phyloP scores from a whole-genome alignment of 64 coral and sea anemone species.

The Montipora sp. region DNA sequence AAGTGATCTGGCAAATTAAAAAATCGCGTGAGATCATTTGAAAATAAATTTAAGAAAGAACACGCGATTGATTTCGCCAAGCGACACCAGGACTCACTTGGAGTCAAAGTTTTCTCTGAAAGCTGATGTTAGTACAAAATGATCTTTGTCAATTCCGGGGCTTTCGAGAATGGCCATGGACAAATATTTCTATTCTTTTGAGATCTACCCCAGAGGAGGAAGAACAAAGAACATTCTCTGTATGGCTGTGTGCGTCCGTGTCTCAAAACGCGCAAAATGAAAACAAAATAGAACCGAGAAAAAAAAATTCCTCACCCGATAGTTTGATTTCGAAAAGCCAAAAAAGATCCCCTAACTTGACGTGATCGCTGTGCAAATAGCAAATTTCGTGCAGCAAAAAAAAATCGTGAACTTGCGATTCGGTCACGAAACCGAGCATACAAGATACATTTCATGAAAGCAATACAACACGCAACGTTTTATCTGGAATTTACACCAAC shows the following conservation, averaged over 20 bases:
- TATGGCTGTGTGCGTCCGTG: background rate
- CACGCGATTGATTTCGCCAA: constrained; percentile 24
- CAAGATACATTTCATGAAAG: background rate
- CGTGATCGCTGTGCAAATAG: background rate
- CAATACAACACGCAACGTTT: background rate
- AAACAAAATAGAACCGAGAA: background rate
- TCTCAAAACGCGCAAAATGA: constrained; percentile 3
- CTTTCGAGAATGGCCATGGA: background rate
- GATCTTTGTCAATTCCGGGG: background rate
- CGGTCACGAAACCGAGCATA: constrained; percentile 14
- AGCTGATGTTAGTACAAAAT: background rate
- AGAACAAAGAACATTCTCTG: constrained; percentile 33
- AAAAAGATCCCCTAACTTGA: background rate
- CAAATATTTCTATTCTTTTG: background rate
- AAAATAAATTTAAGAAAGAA: constrained; percentile 11
- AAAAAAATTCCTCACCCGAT: background rate
- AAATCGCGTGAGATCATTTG: constrained; percentile 14
- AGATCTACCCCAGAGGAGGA: background rate
- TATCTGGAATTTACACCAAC: background rate
- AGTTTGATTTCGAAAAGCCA: background rate
- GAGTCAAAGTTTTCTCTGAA: background rate
- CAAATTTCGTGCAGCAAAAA: constrained; percentile 1
- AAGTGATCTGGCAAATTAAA: constrained; percentile 25
- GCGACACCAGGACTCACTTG: background rate
- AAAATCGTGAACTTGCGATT: constrained; percentile 21